Conservation (phyloP, 2,113 vertebrate species). For the Gymnogyps californianus region DNA sequence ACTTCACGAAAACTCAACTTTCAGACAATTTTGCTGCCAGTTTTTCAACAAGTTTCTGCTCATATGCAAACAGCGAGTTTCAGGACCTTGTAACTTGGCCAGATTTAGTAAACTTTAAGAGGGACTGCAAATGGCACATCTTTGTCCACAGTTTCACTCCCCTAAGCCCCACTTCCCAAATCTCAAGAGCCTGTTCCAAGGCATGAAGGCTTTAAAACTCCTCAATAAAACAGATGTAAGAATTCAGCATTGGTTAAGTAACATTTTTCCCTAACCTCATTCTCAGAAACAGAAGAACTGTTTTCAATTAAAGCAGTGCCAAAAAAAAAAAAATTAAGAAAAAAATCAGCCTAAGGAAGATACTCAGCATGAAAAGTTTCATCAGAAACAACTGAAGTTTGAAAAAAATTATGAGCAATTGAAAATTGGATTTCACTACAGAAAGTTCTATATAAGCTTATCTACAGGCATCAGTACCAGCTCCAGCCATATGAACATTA, state of each 20-base stretch:
- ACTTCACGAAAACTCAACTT: neutral
- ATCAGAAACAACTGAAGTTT: neutral
- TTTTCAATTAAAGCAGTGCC: constrained; percentile 38
- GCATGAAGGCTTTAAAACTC: neutral
- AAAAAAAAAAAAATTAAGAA: neutral
- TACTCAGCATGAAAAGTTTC: neutral
- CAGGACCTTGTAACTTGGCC: neutral
- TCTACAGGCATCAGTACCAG: neutral
- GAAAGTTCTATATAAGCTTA: neutral
- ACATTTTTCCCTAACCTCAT: constrained; percentile 59
- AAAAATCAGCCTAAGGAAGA: constrained; percentile 1
- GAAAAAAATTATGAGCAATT: neutral
- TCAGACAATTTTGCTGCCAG: neutral
- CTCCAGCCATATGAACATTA: neutral
- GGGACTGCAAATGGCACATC: neutral
- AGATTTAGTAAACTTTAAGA: neutral
- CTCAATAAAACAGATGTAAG: constrained; percentile 53
- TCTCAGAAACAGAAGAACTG: constrained; percentile 48
- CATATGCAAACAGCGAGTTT: neutral
- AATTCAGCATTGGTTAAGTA: constrained; percentile 39
- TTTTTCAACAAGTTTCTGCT: neutral
- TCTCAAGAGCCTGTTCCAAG: constrained; percentile 18
- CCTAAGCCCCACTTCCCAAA: neutral
- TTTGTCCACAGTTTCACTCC: neutral
- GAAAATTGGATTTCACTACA: neutral